phyloP scores from a whole-genome alignment of 2,797 vertebrate species.

The Trachurus trachurus region DNA sequence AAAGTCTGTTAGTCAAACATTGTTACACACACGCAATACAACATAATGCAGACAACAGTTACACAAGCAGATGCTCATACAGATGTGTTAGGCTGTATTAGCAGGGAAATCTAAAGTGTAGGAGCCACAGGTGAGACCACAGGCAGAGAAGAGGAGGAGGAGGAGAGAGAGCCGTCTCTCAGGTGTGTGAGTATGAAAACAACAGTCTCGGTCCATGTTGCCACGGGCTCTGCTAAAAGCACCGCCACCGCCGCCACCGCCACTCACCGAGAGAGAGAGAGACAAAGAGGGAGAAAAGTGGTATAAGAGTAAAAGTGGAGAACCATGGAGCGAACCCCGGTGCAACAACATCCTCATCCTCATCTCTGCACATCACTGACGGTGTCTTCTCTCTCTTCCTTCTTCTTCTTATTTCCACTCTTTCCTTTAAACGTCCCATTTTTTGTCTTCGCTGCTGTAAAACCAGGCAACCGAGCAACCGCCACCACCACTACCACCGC shows the following conservation, averaged over 20 bases:
- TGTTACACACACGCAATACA: no score
- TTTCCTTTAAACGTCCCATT: conserved; percentile 23
- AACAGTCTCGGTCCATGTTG: conserved; percentile 52
- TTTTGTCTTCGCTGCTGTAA: conserved; percentile 40
- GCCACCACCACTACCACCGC: neutral
- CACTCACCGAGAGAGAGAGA: conserved; percentile 38
- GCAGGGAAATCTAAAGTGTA: conserved; percentile 23
- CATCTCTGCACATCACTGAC: conserved; percentile 47
- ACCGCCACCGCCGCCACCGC: neutral
- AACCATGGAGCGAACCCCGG: conserved; percentile 61
- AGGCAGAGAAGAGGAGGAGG: neutral
- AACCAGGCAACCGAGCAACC: conserved; percentile 35
- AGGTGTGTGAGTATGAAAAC: conserved; percentile 43
- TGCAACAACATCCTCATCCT: conserved; percentile 60
- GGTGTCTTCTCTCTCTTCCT: conserved; percentile 4
- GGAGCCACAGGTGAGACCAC: conserved; percentile 31
- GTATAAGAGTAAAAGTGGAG: conserved; percentile 49
- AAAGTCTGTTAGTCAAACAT: no score
- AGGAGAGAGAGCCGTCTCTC: conserved; percentile 2
- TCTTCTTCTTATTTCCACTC: neutral
- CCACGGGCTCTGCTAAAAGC: conserved; percentile 56
- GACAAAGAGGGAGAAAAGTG: conserved; percentile 50
- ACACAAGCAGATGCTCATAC: neutral
- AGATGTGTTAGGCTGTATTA: conserved; percentile 37
- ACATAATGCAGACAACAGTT: no score